These are phyloP conservation scores for Cettia cetti DNA, from an alignment of 2,113 vertebrate genomes.

Conservation along the genomic window DNA sequence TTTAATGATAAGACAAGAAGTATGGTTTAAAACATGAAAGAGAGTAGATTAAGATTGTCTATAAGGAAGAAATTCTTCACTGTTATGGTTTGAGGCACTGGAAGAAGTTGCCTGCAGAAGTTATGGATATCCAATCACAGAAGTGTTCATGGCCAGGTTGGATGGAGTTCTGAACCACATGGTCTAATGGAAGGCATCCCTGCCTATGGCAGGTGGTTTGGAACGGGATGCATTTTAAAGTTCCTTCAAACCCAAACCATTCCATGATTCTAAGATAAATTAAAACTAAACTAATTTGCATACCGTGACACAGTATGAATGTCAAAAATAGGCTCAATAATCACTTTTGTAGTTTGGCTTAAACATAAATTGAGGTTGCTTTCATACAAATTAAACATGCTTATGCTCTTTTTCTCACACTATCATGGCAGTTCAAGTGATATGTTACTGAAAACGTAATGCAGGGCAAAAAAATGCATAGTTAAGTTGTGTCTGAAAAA, in stretches of 20 bases:
- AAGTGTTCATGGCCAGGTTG: background rate
- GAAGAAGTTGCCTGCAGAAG: background rate
- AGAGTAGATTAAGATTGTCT: background rate
- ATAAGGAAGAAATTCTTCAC: background rate
- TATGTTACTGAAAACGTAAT: background rate
- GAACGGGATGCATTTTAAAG: background rate
- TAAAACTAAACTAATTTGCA: background rate
- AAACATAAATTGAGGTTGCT: background rate
- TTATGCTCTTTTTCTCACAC: background rate
- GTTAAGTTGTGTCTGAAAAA: background rate
- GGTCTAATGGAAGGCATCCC: background rate
- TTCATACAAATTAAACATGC: background rate
- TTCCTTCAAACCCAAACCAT: background rate
- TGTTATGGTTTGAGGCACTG: background rate
- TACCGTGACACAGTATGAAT: background rate
- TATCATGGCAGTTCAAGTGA: background rate
- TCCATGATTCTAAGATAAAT: background rate
- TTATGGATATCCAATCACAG: accelerated
- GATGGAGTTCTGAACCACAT: background rate
- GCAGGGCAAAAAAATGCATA: background rate
- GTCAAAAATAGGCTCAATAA: background rate
- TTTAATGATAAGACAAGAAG: background rate
- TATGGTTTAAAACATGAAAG: background rate
- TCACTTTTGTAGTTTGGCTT: background rate
- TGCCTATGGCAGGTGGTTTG: background rate